Evolutionary conservation across 1,140 invertebrate genomes (phyloP), one percentile per base, ranked within the genome.

Genomic region (Pectinophora gossypiella): DNA sequence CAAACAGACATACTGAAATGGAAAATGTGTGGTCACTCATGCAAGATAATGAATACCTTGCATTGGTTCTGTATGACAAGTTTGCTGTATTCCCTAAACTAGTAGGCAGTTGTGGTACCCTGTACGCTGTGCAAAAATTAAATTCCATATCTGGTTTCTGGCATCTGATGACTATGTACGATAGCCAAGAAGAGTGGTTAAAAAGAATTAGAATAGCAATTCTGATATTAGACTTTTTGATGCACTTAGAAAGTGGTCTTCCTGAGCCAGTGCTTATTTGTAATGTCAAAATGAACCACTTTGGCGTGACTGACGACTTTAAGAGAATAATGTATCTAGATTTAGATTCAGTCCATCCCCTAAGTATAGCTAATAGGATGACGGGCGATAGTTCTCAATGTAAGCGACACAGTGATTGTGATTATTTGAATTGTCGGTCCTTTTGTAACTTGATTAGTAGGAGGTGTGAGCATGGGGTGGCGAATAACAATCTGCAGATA

Each of bases 271-370:
- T 93, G 32, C 85, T 91, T 64, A 68, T 94, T 1, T 94, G 93
- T 75, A 91, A 93, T 74, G 82, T 94, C 0, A 92, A 93, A 75
- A 82, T 91, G 19, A 88, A 90, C 36, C 91, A 94, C 68, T 94
- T 94, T 77, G 92, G 92, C 3, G 51, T 92, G 0, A 79, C 88
- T 7, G 68, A 81, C 2, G 86, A 89, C 32, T 86, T 83, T 1
- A 85, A 87, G 20, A 88, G 78, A 56, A 56, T 91, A 12, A 90
- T 91, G 75, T 90, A 91, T 48, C 70, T 93, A 32, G 91, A 93
- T 75, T 67, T 91, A 18, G 91, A 92, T 62, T 81, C 86, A 2
- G 89, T 90, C 1, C 88, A 89, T 56, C 88, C 90, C 2, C 76
- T 72, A 6, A 59, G 59, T 21, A 64, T 90, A 3, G 73, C 89